Conservation (phyloP, 2,888 invertebrate species). For the Cinara cedri region DNA sequence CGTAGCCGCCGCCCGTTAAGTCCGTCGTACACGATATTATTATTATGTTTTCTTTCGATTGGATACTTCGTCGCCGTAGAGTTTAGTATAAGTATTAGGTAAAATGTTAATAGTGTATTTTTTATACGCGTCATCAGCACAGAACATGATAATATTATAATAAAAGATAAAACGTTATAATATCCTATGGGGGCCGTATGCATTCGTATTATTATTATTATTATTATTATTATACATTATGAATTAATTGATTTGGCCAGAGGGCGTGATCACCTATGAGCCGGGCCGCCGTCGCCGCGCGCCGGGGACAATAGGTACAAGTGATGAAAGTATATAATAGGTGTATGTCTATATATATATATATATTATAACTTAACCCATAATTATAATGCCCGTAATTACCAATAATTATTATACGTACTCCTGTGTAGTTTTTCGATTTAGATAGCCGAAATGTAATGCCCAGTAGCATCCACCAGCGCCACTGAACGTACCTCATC, state of each 20-base stretch:
- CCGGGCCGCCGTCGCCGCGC: background rate
- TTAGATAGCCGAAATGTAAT: conserved; percentile 40
- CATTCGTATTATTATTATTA: background rate
- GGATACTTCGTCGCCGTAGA: too few relatives aligned
- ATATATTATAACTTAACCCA: too few relatives aligned
- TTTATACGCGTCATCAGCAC: too few relatives aligned
- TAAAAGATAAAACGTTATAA: too few relatives aligned
- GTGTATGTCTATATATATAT: too few relatives aligned
- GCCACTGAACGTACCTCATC: background rate
- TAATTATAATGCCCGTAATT: conserved; percentile 47
- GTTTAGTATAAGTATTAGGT: too few relatives aligned
- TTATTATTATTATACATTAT: background rate
- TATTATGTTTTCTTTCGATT: too few relatives aligned
- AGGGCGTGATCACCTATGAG: conserved; percentile 42
- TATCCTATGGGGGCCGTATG: background rate
- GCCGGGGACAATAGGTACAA: conserved; percentile 28
- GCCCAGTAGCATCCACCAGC: conserved; percentile 40
- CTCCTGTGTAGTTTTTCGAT: conserved; percentile 34
- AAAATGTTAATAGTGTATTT: too few relatives aligned
- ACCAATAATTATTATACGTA: conserved; percentile 26
- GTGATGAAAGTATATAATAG: conserved; percentile 37
- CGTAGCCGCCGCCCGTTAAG: too few relatives aligned
- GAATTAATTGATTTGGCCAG: conserved; percentile 46
- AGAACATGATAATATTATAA: too few relatives aligned
- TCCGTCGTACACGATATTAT: too few relatives aligned